Evolutionary conservation across 53 echinoderm and acorn worm genomes (phyloP), one percentile per base, ranked within the genome.

Genomic region (Astropecten irregularis): DNA sequence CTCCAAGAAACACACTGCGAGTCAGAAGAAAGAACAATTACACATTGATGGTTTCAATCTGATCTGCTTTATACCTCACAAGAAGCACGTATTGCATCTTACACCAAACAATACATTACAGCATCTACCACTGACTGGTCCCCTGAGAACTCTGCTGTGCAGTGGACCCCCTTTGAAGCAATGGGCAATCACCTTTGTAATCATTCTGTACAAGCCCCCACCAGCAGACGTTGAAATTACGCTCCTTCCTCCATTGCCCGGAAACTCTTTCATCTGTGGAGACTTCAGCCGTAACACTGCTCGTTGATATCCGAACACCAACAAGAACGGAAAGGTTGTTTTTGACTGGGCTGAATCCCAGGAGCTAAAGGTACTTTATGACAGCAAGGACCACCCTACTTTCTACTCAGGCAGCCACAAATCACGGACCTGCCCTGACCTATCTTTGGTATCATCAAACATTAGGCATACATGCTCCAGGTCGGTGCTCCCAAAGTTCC

Each of bases 341-440:
- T 61, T 61, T 61, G 30, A 62, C 4, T 10, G 27, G 63, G 28
- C 32, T 27, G 32, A 62, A 62, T 20, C 28, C n/a, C n/a, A n/a
- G n/a, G n/a, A 28, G 0, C 69, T 37, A 69, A 46, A 19, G 25
- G 5, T 36, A 25, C 25, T 37, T 9, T 34, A 16, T 37, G 69
- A 44, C 42, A 3, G 7, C 3, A 40, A 46, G 27, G 69, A 44
- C 25, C 69, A 25, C 18, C 69, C 5, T 42, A 69, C 42, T 18
- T 19, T 68, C 69, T 68, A 36, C 69, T 68, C 46, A 22, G 25
- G 69, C 14, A 34, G 40, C 37, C 69, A 68, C 69, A 40, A 68
- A 13, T 36, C n/a, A 18, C 40, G 42, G 69, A 36, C 69, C 3
- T 36, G 19, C 46, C 69, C 69, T 2, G 69, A 68, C 46, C 46